These are phyloP conservation scores for Drosophila affinis DNA, from an alignment of 2,888 invertebrate species.

Conservation along the genomic window DNA sequence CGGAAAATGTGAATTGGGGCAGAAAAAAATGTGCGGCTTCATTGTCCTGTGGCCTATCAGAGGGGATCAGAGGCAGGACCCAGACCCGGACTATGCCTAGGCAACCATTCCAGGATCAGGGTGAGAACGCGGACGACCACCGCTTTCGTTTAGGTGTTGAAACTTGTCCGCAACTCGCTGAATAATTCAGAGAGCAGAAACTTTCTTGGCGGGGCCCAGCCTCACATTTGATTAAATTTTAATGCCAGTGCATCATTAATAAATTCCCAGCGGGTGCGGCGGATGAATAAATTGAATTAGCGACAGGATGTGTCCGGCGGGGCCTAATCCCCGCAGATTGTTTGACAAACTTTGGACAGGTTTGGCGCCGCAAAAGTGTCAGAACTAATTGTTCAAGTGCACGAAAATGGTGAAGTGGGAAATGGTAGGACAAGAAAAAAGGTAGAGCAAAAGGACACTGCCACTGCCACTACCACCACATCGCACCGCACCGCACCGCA, in stretches of 20 bases:
- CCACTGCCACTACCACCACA: too few relatives aligned
- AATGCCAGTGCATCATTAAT: conserved; percentile 81
- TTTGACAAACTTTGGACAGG: conserved; percentile 53
- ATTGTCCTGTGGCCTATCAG: conserved; percentile 26
- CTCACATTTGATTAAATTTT: conserved; percentile 82
- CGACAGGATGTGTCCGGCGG: conserved; percentile 37
- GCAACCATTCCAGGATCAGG: conserved; percentile 21
- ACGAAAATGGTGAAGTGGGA: conserved; percentile 3
- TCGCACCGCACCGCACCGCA: too few relatives aligned
- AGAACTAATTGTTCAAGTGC: conserved; percentile 56
- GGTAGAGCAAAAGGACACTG: neutral
- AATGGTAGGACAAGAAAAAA: neutral
- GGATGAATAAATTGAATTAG: conserved; percentile 66
- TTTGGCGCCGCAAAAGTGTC: conserved; percentile 39
- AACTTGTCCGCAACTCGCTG: conserved; percentile 73
- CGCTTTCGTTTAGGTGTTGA: conserved; percentile 60
- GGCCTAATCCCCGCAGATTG: conserved; percentile 42
- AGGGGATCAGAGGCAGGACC: neutral
- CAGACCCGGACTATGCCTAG: conserved; percentile 4
- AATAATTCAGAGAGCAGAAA: conserved; percentile 66
- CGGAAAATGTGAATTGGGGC: conserved; percentile 26
- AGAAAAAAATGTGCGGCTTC: conserved; percentile 50
- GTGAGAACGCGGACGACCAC: conserved; percentile 2
- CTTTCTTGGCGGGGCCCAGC: conserved; percentile 17
- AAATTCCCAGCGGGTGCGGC: conserved; percentile 64